These are phyloP conservation scores for Tethya wilhelma DNA, from an alignment of 37 sponge, comb jelly and placozoan genomes.

Conservation along the genomic window DNA sequence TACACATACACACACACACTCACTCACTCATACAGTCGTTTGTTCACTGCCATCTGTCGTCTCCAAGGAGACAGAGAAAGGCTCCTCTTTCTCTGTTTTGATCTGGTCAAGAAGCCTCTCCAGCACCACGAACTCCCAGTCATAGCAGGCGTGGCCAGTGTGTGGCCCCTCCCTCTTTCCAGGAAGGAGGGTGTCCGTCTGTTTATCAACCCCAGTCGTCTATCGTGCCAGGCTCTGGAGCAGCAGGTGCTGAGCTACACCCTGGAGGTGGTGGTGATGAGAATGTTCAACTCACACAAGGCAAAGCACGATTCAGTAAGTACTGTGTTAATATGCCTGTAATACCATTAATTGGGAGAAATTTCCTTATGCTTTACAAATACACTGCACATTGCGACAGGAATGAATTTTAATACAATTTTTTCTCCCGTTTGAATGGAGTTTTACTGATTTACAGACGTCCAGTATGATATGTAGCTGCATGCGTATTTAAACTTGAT, in stretches of 20 bases:
- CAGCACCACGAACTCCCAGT: slow-evolving; percentile 19
- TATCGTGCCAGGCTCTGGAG: slow-evolving; percentile 28
- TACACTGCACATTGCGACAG: too few relatives aligned
- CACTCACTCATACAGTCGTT: slow-evolving; percentile 24
- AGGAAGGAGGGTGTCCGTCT: slow-evolving; percentile 1
- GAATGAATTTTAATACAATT: too few relatives aligned
- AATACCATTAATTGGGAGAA: too few relatives aligned
- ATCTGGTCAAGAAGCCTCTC: slow-evolving; percentile 58
- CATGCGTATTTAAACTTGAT: too few relatives aligned
- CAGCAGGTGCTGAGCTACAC: slow-evolving; percentile 45
- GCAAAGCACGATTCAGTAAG: too few relatives aligned
- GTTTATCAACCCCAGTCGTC: neutral
- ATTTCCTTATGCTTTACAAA: too few relatives aligned
- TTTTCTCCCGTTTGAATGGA: neutral
- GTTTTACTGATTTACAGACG: neutral
- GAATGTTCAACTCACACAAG: slow-evolving; percentile 6
- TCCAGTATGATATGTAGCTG: neutral
- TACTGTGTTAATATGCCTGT: too few relatives aligned
- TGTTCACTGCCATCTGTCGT: slow-evolving; percentile 58
- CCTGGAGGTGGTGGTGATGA: slow-evolving; percentile 42
- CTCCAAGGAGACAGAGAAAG: slow-evolving; percentile 47
- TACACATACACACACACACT: neutral
- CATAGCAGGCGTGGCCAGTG: slow-evolving; percentile 22
- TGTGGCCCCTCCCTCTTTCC: slow-evolving; percentile 52
- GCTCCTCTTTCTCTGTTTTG: slow-evolving; percentile 42